Base-by-base conservation (phyloP, 2,113 vertebrate genomes). In the Macroglossus sobrinus region DNA sequence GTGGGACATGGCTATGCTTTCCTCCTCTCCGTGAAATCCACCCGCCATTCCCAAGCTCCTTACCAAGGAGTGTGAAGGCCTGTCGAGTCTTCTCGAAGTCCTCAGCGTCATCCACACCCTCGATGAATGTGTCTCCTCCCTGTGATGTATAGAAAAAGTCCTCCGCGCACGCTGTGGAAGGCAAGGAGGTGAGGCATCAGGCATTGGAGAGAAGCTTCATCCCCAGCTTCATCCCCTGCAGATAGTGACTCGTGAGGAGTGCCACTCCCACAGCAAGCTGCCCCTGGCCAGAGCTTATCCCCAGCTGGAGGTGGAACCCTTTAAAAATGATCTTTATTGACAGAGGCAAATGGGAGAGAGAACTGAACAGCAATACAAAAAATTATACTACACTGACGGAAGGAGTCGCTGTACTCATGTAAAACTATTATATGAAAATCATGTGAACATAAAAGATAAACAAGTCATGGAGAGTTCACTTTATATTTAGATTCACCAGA, bases 61-160 rank as follows among this genome's bases (percentile, higher is more conserved):
- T 98, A 99, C 99, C 99, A 2, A 99, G 98, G 53, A 99, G 97
- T 0, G 97, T 97, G 95, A 99, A 99, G 74, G 99, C 99, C 2
- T 99, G 98, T 26, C 98, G 98, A 1, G 99, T 99, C 98, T 99
- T 99, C 93, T 98, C 97, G 30, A 99, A 99, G 96, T 99, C 99
- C 9, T 98, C 98, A 0, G 99, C 99, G 0, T 99, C 99, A 0
- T 99, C 98, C 26, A 99, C 98, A 0, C 99, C 99, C 1, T 99
- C 98, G 0, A 99, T 99, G 79, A 98, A 98, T 0, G 98, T 99
- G 97, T 99, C 98, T 57, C 99, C 99, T 6, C 99, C 99, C 72
- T 99, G 97, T 33, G 99, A 99, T 0, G 99, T 98, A 89, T 99
- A 99, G 96, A 98, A 98, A 95, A 99, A 99, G 86, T 99, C 99